phyloP scores from a whole-genome alignment of 2,888 invertebrate species.

The Flabesymbios commensalis region DNA sequence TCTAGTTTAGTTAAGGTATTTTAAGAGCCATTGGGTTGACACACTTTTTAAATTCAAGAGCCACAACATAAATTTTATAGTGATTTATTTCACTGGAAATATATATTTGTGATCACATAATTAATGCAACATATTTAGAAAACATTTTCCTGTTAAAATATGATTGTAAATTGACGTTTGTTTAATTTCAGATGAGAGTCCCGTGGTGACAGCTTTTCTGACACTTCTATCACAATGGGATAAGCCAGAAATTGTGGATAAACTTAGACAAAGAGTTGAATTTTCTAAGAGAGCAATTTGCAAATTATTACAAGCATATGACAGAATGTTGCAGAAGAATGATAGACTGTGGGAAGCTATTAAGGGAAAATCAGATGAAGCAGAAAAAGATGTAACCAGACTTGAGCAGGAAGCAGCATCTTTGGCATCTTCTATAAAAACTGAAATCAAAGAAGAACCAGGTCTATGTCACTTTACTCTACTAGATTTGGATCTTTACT shows the following conservation, averaged over 20 bases:
- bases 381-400: no score
- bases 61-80: neutral
- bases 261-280: constrained; percentile 88
- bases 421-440: no score
- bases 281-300: constrained; percentile 96
- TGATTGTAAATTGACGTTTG: neutral
- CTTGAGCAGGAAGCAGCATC: no score
- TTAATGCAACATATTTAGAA: neutral
- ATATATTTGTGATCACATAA: neutral
- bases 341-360: constrained; percentile 89
- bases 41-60: no score
- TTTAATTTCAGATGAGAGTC: constrained; percentile 79
- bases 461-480: no score
- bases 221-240: constrained; percentile 97
- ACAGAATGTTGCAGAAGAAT: constrained; percentile 91
- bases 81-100: neutral
- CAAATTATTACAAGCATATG: constrained; percentile 78
- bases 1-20: no score
- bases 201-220: constrained; percentile 88
- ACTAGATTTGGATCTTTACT: no score
- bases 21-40: no score
- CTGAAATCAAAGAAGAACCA: no score
- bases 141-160: neutral
- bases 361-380: constrained; percentile 34
- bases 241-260: constrained; percentile 94